Conservation (phyloP, 2,888 invertebrate genomes). For the Eulithis prunata region DNA sequence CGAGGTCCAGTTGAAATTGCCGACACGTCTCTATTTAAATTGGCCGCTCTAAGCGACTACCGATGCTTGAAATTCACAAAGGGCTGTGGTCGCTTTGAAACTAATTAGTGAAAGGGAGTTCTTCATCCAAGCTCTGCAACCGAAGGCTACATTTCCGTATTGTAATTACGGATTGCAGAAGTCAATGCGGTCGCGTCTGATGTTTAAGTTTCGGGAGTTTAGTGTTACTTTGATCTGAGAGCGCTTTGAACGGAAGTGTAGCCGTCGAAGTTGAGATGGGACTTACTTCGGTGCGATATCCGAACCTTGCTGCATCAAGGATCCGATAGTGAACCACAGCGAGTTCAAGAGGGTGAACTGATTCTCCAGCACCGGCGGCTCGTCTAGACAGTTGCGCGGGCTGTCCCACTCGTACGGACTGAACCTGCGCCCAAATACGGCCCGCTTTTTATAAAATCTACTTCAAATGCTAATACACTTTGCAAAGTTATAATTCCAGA, state of each 20-base stretch:
- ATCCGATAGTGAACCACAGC: slow-evolving; percentile 97
- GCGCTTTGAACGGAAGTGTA: slow-evolving; percentile 57
- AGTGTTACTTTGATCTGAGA: slow-evolving; percentile 34
- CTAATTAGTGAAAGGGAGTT: slow-evolving; percentile 77
- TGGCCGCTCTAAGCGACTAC: slow-evolving; percentile 68
- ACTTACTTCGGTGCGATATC: slow-evolving; percentile 96
- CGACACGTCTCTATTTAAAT: slow-evolving; percentile 74
- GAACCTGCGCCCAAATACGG: slow-evolving; percentile 87
- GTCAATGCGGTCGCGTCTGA: slow-evolving; percentile 37
- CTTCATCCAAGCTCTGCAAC: slow-evolving; percentile 67
- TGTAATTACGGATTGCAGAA: slow-evolving; percentile 51
- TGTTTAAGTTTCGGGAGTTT: slow-evolving; percentile 32
- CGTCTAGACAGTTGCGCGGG: slow-evolving; percentile 93
- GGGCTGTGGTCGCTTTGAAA: slow-evolving; percentile 79
- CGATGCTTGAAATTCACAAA: slow-evolving; percentile 80
- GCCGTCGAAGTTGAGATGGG: slow-evolving; percentile 60
- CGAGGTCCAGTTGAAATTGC: slow-evolving; percentile 65
- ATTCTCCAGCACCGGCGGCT: slow-evolving; percentile 94
- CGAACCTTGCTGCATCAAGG: slow-evolving; percentile 96
- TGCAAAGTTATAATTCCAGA: slow-evolving; percentile 36
- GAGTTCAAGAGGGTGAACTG: slow-evolving; percentile 96
- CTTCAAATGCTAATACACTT: slow-evolving; percentile 37
- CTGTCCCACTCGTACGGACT: slow-evolving; percentile 97
- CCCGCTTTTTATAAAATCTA: slow-evolving; percentile 57
- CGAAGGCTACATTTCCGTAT: slow-evolving; percentile 74